Evolutionary conservation across 2,888 invertebrate species (phyloP), one percentile per base, ranked within the genome.

Genomic region (Drosophila yooni): DNA sequence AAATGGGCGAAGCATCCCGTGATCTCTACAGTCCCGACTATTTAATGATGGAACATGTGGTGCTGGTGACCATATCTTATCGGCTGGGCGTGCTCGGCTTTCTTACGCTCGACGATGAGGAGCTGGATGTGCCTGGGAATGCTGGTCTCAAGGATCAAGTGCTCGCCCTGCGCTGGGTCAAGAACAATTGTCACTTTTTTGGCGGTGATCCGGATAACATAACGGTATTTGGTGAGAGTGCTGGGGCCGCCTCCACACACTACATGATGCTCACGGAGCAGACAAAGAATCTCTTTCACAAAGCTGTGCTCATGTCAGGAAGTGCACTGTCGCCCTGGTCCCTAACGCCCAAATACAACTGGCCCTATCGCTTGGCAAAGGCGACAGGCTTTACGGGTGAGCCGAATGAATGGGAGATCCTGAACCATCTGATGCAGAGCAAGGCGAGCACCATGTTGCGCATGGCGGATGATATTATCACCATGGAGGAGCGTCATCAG

Each of bases 91-190:
- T 93, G 4, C 84, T 94, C 33, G 93, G 93, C 25, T 94, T 94
- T 68, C 90, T 94, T 36, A 92, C 93, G 38, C 86, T 94, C 0
- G 91, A 93, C 60, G 94, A 94, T 72, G 83, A 92, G 10, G 89
- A 92, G 3, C 82, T 94, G 11, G 92, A 93, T 57, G 92, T 94
- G 56, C 94, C 94, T 0, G 94, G 94, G 2, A 94, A 94, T 86
- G 94, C 94, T 0, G 94, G 94, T 3, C 89, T 94, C 0, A 94
- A 94, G 88, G 94, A 94, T 83, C 94, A 94, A 90, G 92, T 94
- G 1, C 76, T 94, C 83, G 94, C 94, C 0, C 78, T 94, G 51
- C 93, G 93, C 74, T 94, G 94, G 94, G 92, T 94, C 0, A 93
- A 94, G 73, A 89, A 88, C 2, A 94, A 94, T 78, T 94, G 94